phyloP scores from a whole-genome alignment of 2,888 invertebrate species.

The Cloeon dipterum region DNA sequence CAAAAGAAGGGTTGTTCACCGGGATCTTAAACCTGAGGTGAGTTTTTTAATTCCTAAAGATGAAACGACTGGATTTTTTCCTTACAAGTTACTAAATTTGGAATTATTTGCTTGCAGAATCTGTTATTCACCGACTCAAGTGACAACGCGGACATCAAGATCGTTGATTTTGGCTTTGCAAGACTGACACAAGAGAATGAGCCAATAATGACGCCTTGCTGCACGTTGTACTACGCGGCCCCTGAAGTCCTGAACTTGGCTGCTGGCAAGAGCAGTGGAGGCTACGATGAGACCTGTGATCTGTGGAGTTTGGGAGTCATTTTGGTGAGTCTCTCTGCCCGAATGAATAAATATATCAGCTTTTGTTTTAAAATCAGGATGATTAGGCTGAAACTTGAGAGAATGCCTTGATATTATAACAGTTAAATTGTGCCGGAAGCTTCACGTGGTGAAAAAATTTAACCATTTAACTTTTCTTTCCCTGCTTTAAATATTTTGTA shows the following conservation, averaged over 20 bases:
- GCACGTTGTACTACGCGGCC: conserved; percentile 84
- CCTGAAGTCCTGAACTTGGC: conserved; percentile 67
- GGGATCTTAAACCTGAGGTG: conserved; percentile 88
- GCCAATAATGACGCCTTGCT: conserved; percentile 58
- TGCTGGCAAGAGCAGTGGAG: conserved; percentile 17
- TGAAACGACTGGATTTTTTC: background rate
- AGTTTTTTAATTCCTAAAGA: conserved; percentile 4
- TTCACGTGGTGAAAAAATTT: conserved; percentile 1
- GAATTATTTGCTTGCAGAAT: conserved; percentile 23
- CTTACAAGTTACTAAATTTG: background rate
- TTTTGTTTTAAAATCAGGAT: no score
- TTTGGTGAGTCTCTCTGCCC: conserved; percentile 28
- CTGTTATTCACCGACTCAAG: conserved; percentile 35
- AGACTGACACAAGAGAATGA: conserved; percentile 39
- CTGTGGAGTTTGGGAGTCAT: conserved; percentile 92
- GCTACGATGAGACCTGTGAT: conserved; percentile 85
- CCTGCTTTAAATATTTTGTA: no score
- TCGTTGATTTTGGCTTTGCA: conserved; percentile 94
- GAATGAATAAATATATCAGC: no score
- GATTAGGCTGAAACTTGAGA: no score
- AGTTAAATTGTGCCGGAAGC: no score
- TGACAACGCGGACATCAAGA: conserved; percentile 44
- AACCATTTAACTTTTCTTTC: conserved; percentile 4
- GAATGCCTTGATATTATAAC: no score
- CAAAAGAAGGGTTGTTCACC: conserved; percentile 59